Percentiles rank a stretch among this genome's conserved stretches.
Conservation (phyloP, 2,797 vertebrate genomes). For the Stomatorhinus walkeri region DNA sequence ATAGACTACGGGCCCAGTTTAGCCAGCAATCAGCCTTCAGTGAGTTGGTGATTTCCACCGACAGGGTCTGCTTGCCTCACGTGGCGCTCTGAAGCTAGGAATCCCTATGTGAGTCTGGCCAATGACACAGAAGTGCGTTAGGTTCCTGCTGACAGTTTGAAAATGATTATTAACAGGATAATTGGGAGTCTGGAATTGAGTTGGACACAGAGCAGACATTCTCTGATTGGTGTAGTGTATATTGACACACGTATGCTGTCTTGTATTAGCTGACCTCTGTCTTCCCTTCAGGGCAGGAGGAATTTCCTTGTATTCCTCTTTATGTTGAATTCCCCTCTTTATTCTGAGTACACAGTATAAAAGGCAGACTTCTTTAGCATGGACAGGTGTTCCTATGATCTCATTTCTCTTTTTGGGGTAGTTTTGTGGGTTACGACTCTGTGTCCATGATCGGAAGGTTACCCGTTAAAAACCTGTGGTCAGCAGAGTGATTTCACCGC, state of each 20-base stretch:
- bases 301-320: background rate
- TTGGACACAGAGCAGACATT: background rate
- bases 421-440: background rate
- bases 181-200: background rate
- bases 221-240: background rate
- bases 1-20: constrained; percentile 59
- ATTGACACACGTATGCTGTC: background rate
- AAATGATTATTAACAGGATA: background rate
- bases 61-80: constrained; percentile 63
- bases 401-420: background rate
- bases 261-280: background rate
- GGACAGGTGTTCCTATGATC: background rate
- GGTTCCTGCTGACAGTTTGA: background rate
- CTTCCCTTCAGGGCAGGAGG: background rate
- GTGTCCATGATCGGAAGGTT: background rate
- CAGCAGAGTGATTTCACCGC: background rate
- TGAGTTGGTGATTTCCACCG: constrained; percentile 63
- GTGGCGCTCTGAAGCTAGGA: constrained; percentile 58
- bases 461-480: background rate
- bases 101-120: background rate
- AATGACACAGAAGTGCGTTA: background rate
- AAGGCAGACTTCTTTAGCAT: background rate
- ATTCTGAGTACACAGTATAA: background rate
- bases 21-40: constrained; percentile 63
- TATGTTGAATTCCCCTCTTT: background rate